phyloP scores from a whole-genome alignment of 2,113 vertebrate species.

The Catharus bicknelli region DNA sequence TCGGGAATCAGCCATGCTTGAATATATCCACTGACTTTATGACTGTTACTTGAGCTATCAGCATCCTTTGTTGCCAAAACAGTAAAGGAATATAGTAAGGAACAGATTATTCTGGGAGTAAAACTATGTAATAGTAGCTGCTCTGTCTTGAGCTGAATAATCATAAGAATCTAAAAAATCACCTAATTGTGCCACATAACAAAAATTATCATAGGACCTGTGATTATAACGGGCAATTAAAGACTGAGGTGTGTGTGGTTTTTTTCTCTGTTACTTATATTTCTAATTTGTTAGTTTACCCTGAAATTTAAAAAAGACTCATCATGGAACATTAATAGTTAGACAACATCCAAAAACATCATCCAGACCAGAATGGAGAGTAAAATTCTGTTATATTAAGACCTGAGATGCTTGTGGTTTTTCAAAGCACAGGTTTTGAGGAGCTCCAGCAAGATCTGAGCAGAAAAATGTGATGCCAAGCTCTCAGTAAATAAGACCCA shows the following conservation, averaged over 20 bases:
- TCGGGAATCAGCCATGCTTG: neutral
- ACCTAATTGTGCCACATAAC: neutral
- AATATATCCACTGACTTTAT: neutral
- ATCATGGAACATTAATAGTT: neutral
- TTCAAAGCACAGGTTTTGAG: neutral
- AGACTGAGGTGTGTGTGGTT: fast-evolving
- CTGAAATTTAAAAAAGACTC: neutral
- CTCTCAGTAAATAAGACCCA: neutral
- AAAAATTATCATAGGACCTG: neutral
- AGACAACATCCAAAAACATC: neutral
- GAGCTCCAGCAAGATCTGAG: neutral
- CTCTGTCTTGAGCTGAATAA: neutral
- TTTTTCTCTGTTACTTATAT: neutral
- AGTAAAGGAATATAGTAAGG: neutral
- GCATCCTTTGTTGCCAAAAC: neutral
- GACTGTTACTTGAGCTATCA: neutral
- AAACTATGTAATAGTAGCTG: neutral
- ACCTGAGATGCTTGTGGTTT: neutral
- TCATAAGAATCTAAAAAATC: neutral
- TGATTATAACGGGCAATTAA: neutral
- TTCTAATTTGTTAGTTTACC: neutral
- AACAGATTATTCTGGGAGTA: neutral
- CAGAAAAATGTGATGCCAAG: neutral
- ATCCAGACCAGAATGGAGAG: neutral
- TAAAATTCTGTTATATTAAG: neutral